Percentiles rank a stretch among this genome's conserved stretches.
These are phyloP conservation scores for Corythaeola cristata DNA, from an alignment of 2,113 vertebrate species.

Conservation along the genomic window DNA sequence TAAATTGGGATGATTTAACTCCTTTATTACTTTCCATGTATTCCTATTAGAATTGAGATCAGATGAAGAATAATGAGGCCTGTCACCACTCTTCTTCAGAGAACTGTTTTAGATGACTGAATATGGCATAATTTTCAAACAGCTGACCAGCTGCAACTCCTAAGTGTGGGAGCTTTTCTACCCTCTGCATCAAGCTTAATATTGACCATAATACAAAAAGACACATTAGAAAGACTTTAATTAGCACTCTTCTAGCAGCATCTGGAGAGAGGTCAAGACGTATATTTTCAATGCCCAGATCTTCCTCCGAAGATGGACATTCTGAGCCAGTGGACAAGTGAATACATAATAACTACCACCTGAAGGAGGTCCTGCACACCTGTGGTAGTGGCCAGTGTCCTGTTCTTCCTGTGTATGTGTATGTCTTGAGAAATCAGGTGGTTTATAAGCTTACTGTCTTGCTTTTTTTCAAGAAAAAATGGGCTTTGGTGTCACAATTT, in stretches of 20 bases:
- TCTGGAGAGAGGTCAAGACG: neutral
- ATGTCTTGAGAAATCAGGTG: neutral
- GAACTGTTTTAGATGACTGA: neutral
- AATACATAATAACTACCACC: neutral
- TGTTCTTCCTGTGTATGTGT: neutral
- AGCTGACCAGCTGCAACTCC: neutral
- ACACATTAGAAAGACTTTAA: neutral
- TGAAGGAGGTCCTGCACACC: neutral
- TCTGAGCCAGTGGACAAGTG: neutral
- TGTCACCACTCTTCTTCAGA: neutral
- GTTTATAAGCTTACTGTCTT: neutral
- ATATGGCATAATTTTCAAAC: neutral
- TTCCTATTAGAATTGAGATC: neutral
- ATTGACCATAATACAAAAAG: neutral
- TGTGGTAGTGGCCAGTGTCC: neutral
- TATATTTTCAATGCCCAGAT: neutral
- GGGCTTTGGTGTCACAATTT: neutral
- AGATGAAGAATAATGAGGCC: neutral
- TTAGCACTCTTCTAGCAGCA: neutral
- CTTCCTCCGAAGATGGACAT: neutral
- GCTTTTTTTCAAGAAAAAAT: neutral
- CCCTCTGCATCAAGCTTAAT: neutral
- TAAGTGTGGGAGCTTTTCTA: neutral
- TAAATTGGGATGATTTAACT: neutral
- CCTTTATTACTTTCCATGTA: neutral